These are phyloP conservation scores for Nasonia oneida DNA, from an alignment of 2,888 invertebrate species.

Conservation along the genomic window DNA sequence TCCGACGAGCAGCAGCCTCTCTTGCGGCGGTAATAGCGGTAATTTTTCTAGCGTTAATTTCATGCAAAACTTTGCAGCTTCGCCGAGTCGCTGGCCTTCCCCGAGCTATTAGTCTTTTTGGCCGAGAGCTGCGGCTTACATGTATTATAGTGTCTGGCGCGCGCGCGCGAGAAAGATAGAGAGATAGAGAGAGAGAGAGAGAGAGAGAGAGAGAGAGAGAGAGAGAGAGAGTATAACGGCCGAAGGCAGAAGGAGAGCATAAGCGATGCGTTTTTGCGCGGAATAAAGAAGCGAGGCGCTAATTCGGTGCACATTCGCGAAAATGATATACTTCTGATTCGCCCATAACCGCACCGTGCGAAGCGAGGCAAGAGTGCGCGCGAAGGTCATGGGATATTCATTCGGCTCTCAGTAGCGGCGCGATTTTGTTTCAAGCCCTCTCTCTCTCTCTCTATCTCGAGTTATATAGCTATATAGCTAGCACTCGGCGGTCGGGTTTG, in stretches of 20 bases:
- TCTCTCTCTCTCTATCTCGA: neutral
- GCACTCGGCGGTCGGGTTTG: neutral
- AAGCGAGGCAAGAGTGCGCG: neutral
- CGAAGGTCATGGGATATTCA: conserved; percentile 7
- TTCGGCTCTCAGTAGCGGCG: neutral
- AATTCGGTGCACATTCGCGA: neutral
- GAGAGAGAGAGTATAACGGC: neutral
- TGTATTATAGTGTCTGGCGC: conserved; percentile 29
- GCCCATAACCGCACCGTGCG: neutral
- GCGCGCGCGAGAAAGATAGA: neutral
- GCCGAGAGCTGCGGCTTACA: conserved; percentile 31
- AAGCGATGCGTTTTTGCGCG: neutral
- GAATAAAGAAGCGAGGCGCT: neutral
- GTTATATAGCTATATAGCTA: neutral
- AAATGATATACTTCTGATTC: neutral
- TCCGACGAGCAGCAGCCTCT: conserved; percentile 18
- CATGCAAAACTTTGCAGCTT: conserved; percentile 70
- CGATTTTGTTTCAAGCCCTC: neutral
- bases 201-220: conserved; percentile 18
- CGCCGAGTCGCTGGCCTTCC: conserved; percentile 35
- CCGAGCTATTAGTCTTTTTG: conserved; percentile 62
- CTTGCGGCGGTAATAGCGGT: conserved; percentile 67
- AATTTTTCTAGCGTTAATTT: conserved; percentile 73
- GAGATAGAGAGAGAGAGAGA: neutral
- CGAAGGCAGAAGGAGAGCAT: neutral